These are phyloP conservation scores for Colinus virginianus DNA, from an alignment of 2,113 vertebrate genomes.

Conservation along the genomic window DNA sequence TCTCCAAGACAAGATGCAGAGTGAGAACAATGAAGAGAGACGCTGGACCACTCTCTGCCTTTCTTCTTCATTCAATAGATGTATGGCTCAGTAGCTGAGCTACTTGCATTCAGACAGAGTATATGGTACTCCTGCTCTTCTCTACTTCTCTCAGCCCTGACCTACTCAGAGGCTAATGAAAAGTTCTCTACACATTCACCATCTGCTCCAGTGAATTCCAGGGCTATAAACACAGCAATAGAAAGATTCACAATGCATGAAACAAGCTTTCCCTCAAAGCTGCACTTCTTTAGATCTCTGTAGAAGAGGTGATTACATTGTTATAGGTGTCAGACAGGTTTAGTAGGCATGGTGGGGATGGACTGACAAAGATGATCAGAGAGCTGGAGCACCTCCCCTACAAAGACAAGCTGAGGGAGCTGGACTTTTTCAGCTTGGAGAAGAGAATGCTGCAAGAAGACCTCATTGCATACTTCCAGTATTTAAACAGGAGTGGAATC, in stretches of 20 bases:
- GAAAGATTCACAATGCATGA: not conserved
- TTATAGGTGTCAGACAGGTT: too few species aligned
- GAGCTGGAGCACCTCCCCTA: too few species aligned
- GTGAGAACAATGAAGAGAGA: not conserved
- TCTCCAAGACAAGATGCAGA: not conserved
- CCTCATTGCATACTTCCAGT: too few species aligned
- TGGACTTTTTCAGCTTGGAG: too few species aligned
- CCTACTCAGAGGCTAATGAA: not conserved
- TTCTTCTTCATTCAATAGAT: not conserved
- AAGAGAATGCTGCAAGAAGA: too few species aligned
- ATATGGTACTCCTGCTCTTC: not conserved
- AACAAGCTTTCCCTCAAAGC: not conserved
- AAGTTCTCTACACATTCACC: not conserved
- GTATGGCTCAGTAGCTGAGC: not conserved
- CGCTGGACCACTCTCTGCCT: not conserved
- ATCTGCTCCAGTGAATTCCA: not conserved
- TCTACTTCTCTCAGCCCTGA: not conserved
- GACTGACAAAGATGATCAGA: too few species aligned
- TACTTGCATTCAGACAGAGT: not conserved
- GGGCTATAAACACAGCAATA: not conserved
- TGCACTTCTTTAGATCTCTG: not conserved
- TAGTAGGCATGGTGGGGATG: too few species aligned
- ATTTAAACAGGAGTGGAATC: too few species aligned
- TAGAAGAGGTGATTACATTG: not conserved
- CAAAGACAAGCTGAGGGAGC: too few species aligned